Conservation (phyloP, 2,113 vertebrate species). For the Corapipo altera region DNA sequence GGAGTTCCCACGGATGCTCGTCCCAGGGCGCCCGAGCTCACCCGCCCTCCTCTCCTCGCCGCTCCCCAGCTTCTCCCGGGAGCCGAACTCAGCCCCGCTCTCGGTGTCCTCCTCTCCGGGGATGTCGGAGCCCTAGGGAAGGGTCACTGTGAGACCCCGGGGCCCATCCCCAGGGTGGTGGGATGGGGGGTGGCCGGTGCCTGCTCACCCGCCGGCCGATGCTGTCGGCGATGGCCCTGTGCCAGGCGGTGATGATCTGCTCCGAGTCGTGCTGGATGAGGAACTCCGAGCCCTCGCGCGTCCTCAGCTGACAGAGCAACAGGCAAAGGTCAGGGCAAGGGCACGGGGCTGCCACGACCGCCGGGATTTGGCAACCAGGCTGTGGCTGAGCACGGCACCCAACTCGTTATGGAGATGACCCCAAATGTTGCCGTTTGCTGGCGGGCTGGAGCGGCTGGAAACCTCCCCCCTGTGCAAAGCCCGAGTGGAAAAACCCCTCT, state of each 20-base stretch:
- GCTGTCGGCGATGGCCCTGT: slow-evolving; percentile 82
- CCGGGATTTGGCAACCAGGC: not conserved
- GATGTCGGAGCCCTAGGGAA: slow-evolving; percentile 55
- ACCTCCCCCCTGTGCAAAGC: not conserved
- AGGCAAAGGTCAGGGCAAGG: not conserved
- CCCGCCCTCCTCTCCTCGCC: slow-evolving; percentile 76
- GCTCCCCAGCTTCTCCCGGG: slow-evolving; percentile 75
- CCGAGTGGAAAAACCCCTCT: not conserved
- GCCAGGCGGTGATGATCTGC: slow-evolving; percentile 89
- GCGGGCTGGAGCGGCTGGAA: accelerated
- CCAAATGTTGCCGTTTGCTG: accelerated
- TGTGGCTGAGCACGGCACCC: not conserved
- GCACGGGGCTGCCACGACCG: not conserved
- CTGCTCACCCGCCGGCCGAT: slow-evolving; percentile 80
- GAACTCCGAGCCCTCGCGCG: slow-evolving; percentile 83
- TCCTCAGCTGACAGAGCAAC: slow-evolving; percentile 77
- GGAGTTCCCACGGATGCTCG: accelerated
- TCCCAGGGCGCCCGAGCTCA: not conserved
- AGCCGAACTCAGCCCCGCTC: slow-evolving; percentile 34
- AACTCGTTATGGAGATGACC: not conserved
- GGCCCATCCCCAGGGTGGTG: accelerated
- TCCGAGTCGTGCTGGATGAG: slow-evolving; percentile 93
- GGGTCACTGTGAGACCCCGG: not conserved
- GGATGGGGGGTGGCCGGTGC: accelerated
- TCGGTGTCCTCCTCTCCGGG: slow-evolving; percentile 74